These are phyloP conservation scores for Sporophila hypoxantha DNA, from an alignment of 2,113 vertebrate genomes.

Conservation along the genomic window DNA sequence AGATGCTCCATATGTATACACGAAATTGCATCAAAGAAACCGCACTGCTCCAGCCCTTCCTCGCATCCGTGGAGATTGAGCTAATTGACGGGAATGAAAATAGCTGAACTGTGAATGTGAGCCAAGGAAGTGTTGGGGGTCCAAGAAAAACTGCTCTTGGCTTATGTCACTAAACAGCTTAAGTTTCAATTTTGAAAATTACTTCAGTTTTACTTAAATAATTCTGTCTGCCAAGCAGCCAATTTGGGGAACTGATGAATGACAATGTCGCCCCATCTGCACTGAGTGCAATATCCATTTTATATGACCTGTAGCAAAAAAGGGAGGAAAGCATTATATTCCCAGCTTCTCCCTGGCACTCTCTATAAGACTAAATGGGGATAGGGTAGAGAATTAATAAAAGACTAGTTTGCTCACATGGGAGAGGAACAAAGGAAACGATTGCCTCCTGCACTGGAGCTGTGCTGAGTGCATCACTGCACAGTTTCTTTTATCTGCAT, in stretches of 20 bases:
- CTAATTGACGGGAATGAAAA: constrained; percentile 60
- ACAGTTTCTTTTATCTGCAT: constrained; percentile 25
- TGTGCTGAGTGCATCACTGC: constrained; percentile 1
- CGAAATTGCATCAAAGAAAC: constrained; percentile 43
- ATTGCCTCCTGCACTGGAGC: constrained; percentile 44
- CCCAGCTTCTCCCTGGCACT: constrained; percentile 27
- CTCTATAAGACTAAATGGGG: neutral
- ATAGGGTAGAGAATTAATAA: neutral
- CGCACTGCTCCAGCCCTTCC: neutral
- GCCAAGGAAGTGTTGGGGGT: constrained; percentile 65
- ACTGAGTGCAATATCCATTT: constrained; percentile 42
- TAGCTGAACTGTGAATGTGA: constrained; percentile 7
- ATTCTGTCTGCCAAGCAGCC: constrained; percentile 59
- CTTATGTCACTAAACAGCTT: constrained; percentile 57
- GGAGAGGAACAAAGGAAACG: constrained; percentile 19
- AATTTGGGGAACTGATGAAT: constrained; percentile 55
- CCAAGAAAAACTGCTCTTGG: constrained; percentile 61
- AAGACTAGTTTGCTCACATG: constrained; percentile 40
- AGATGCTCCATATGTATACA: constrained; percentile 38
- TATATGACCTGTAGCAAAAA: constrained; percentile 53
- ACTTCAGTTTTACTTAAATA: constrained; percentile 68
- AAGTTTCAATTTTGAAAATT: constrained; percentile 68
- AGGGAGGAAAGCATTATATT: constrained; percentile 31
- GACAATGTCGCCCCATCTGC: constrained; percentile 47
- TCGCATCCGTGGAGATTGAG: constrained; percentile 33